Conservation (phyloP, 2,797 vertebrate genomes). For the Sebastes kiyomatsui region DNA sequence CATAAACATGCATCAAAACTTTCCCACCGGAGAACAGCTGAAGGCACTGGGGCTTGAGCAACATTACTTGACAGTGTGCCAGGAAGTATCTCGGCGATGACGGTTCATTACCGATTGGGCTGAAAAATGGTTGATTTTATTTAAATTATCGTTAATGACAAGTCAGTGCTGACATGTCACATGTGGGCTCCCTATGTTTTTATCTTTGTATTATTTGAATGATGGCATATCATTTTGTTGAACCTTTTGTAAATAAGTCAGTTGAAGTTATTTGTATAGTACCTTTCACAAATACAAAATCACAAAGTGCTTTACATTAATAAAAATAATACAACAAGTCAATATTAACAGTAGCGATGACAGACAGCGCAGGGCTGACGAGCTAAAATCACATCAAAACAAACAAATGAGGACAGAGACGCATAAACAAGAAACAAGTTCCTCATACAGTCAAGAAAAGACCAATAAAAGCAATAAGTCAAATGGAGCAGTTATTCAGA, state of each 20-base stretch:
- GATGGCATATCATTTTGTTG: background rate
- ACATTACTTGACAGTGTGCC: background rate
- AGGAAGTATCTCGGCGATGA: background rate
- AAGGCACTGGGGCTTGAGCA: background rate
- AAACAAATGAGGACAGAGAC: too few species aligned
- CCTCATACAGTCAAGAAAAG: too few species aligned
- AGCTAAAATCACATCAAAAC: too few species aligned
- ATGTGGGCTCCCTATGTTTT: background rate
- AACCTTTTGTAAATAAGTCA: background rate
- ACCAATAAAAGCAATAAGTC: too few species aligned
- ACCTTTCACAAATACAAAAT: too few species aligned
- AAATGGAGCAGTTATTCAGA: too few species aligned
- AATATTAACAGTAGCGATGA: too few species aligned
- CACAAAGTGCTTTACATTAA: too few species aligned
- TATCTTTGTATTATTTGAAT: background rate
- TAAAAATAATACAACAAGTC: too few species aligned
- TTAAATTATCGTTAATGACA: background rate
- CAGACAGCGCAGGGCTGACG: too few species aligned
- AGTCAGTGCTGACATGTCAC: background rate
- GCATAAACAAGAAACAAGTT: too few species aligned
- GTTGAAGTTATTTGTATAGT: too few species aligned
- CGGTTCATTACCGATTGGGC: background rate
- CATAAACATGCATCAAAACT: background rate
- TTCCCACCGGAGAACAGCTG: rapidly evolving
- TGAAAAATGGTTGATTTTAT: background rate